A percentile compares a stretch with the other conserved stretches of the same genome.
Conservation (phyloP, 2,113 vertebrate species). For the Cyprinodon brontotheroides region DNA sequence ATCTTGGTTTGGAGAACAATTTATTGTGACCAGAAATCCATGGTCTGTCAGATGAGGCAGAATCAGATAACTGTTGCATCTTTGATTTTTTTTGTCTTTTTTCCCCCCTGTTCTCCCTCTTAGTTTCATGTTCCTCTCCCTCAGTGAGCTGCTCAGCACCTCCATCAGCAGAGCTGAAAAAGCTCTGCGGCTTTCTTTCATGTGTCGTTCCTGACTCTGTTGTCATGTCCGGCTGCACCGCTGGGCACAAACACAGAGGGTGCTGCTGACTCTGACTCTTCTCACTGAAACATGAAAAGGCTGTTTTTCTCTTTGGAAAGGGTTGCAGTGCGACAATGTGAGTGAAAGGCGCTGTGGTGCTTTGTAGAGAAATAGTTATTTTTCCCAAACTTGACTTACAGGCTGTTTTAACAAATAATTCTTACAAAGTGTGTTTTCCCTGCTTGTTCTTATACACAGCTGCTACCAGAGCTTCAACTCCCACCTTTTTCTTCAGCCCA, state of each 20-base stretch:
- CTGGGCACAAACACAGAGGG: slow-evolving; percentile 17
- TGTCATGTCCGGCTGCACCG: slow-evolving; percentile 21
- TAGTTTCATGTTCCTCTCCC: slow-evolving; percentile 10
- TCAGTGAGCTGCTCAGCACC: slow-evolving; percentile 11
- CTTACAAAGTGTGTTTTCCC: background rate
- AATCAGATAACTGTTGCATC: background rate
- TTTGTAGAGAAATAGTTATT: background rate
- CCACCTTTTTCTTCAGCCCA: background rate
- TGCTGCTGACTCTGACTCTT: slow-evolving; percentile 33
- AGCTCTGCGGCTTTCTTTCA: slow-evolving; percentile 15
- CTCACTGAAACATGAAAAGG: slow-evolving; percentile 23
- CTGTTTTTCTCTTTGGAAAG: slow-evolving; percentile 1
- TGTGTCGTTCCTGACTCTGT: slow-evolving; percentile 15
- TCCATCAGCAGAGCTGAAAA: slow-evolving; percentile 43
- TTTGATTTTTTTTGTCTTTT: background rate
- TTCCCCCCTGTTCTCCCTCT: background rate
- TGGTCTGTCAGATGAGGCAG: background rate
- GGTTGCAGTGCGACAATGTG: slow-evolving; percentile 9
- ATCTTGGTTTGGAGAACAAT: too few relatives aligned
- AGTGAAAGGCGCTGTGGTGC: slow-evolving; percentile 35
- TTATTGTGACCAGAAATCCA: background rate
- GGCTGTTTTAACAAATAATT: background rate
- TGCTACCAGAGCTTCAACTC: background rate
- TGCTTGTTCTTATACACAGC: background rate
- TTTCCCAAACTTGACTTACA: background rate